Conservation (phyloP, 2,888 invertebrate genomes). For the Trimorus sp. region DNA sequence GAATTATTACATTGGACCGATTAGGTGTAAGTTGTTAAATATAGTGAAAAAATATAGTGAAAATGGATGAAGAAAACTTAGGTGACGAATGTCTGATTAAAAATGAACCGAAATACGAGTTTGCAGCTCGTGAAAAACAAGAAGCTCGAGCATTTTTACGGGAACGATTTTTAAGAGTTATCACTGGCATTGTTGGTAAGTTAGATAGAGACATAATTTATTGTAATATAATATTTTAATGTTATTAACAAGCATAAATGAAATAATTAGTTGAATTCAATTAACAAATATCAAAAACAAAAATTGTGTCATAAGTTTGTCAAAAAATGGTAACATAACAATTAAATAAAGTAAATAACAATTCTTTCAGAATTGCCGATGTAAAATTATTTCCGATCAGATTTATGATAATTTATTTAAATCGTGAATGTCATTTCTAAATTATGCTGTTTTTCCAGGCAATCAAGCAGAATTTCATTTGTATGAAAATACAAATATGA, state of each 20-base stretch:
- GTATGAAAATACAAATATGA: slow-evolving; percentile 79
- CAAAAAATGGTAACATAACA: too few species aligned
- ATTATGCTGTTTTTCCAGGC: slow-evolving; percentile 70
- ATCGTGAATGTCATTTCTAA: background rate
- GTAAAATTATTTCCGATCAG: too few species aligned
- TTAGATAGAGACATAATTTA: background rate
- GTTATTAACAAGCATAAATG: too few species aligned
- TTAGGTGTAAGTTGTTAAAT: too few species aligned
- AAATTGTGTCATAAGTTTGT: too few species aligned
- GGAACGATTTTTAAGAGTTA: slow-evolving; percentile 80
- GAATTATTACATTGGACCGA: too few species aligned
- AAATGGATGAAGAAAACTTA: background rate
- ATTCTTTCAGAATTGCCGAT: too few species aligned
- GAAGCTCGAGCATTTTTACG: slow-evolving; percentile 80
- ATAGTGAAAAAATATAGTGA: too few species aligned
- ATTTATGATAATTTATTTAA: background rate
- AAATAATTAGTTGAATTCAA: too few species aligned
- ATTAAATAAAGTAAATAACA: too few species aligned
- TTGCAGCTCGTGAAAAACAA: slow-evolving; percentile 77
- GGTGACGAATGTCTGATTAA: background rate
- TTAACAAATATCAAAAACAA: too few species aligned
- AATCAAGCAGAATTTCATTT: slow-evolving; percentile 78
- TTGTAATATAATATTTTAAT: too few species aligned
- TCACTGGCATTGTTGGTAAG: slow-evolving; percentile 81
- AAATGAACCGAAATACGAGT: slow-evolving; percentile 66